Evolutionary conservation across 2,888 invertebrate genomes (phyloP).

Genomic region (Drosophila cognata): DNA sequence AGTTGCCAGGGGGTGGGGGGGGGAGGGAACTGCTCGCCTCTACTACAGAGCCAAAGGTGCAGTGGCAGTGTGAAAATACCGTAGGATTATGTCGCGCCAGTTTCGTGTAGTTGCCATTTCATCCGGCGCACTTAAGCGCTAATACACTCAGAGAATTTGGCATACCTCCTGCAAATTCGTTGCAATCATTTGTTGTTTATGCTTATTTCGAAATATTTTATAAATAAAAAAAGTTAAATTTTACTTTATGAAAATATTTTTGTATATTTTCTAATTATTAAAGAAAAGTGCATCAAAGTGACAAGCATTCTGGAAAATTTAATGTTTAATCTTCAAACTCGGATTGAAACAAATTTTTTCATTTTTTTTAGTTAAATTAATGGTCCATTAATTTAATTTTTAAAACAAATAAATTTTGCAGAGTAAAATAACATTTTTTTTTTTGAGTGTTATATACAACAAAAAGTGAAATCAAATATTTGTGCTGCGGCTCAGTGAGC

Average conservation of each 20-base stretch:
- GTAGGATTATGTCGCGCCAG: constrained; percentile 65
- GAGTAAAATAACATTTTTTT: neutral
- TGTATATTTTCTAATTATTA: too few relatives aligned
- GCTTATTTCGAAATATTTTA: neutral
- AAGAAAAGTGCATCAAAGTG: neutral
- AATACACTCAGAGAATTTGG: constrained; percentile 38
- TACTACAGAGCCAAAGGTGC: constrained; percentile 64
- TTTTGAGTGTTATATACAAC: constrained; percentile 33
- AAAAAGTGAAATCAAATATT: constrained; percentile 74
- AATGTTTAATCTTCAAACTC: neutral
- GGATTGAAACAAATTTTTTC: neutral
- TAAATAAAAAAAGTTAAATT: too few relatives aligned
- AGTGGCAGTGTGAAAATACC: constrained; percentile 70
- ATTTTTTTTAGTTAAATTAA: too few relatives aligned
- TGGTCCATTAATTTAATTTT: neutral
- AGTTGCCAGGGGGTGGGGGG: constrained; percentile 14
- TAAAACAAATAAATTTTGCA: neutral
- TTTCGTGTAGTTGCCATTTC: constrained; percentile 48
- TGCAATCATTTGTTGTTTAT: fast-evolving
- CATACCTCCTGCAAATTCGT: neutral
- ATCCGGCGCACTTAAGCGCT: constrained; percentile 35
- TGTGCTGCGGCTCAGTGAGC: constrained; percentile 52
- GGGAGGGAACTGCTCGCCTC: neutral
- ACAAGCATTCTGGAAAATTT: neutral
- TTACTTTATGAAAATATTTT: neutral